Evolutionary conservation across 2,113 vertebrate species (phyloP), one percentile per base, ranked within the genome.

Genomic region (Actinemys pallida): DNA sequence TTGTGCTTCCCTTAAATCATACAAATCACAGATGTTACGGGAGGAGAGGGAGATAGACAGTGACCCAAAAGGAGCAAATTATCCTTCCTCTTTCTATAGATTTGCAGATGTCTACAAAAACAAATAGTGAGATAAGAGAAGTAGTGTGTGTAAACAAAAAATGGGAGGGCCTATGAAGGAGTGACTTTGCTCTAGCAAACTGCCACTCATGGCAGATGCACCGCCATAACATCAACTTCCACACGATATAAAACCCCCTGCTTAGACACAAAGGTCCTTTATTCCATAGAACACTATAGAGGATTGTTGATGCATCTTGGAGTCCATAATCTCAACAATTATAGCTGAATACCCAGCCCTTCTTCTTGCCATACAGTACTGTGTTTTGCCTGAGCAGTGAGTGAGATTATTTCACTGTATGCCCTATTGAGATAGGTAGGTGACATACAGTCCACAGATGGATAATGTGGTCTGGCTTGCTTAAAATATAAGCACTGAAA

Each of bases 241-340:
- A 75, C 88, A 72, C 29, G 56, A 4, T 45, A 45, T 16, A 78
- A 10, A 56, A 83, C 22, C 2, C 10, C 2, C 65, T 54, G 80
- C 54, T 88, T 9, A 82, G 82, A 31, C 47, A n/a, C 49, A 5
- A 29, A 8, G 31, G 65, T 50, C 14, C 25, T 80, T 90, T 27
- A 8, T 42, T 6, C 54, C 7, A 14, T 59, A 27, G 27, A 90
- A 91, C 52, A 69, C 47, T 20, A 20, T 10, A 72, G 31, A 49
- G 24, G 93, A 39, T 20, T 3, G 0, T 13, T 29, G 24, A 56
- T 0, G 0, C 2, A 1, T 19, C 62, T 83, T 39, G 5, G 11
- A 78, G 42, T 45, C 75, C 42, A 78, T 78, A 45, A 78, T 29
- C 75, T 47, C 22, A 78, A 78, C 24, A 78, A 16, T 47, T 91